Percentiles rank a stretch among this genome's conserved stretches.
These are phyloP conservation scores for Pangasius djambal DNA, from an alignment of 2,797 vertebrate genomes.

Conservation along the genomic window DNA sequence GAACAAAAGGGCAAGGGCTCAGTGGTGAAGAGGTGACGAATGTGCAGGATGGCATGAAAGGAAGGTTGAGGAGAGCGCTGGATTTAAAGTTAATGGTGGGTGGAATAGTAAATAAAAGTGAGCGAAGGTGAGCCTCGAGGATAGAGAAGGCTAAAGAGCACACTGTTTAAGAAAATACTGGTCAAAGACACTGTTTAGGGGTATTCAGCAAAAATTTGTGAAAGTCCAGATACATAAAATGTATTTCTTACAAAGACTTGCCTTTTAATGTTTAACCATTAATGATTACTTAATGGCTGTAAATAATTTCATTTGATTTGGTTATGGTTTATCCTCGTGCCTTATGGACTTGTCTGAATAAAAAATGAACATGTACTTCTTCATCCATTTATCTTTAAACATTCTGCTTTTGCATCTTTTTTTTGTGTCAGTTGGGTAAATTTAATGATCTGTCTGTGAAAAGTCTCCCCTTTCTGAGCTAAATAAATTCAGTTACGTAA, in stretches of 20 bases:
- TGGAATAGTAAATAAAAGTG: slow-evolving; percentile 42
- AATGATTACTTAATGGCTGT: not conserved
- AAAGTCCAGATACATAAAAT: not conserved
- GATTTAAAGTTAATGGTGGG: slow-evolving; percentile 29
- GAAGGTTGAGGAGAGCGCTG: slow-evolving; percentile 22
- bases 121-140: slow-evolving; percentile 25
- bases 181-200: too few relatives aligned
- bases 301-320: not conserved
- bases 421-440: not conserved
- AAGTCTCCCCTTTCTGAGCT: not conserved
- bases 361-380: not conserved
- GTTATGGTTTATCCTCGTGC: not conserved
- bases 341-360: not conserved
- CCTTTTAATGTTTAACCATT: not conserved
- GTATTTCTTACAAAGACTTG: not conserved
- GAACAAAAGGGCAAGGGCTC: slow-evolving; percentile 46
- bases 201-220: not conserved
- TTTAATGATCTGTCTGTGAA: not conserved
- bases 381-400: not conserved
- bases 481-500: not conserved
- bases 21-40: slow-evolving; percentile 37
- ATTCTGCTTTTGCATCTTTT: not conserved
- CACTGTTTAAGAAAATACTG: not conserved
- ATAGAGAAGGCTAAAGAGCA: not conserved
- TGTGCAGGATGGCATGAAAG: slow-evolving; percentile 44